These are phyloP conservation scores for Trissolcus japonicus DNA, from an alignment of 2,888 invertebrate species.

Conservation along the genomic window DNA sequence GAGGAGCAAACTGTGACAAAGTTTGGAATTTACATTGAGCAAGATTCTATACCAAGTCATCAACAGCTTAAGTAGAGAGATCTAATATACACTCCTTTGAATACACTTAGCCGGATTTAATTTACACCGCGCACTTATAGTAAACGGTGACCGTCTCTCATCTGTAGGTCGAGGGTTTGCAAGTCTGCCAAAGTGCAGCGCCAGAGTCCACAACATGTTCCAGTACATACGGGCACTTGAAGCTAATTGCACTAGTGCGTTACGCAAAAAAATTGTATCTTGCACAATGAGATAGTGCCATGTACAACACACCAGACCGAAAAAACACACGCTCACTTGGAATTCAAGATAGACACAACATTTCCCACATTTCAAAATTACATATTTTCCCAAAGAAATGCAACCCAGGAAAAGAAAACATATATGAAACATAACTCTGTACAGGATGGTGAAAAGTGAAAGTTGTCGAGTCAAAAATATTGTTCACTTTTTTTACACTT, in stretches of 20 bases:
- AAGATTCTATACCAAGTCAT: constrained; percentile 42
- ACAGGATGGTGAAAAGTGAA: too few relatives aligned
- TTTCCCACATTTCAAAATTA: constrained; percentile 1
- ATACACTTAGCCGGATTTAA: constrained; percentile 73
- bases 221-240: constrained; percentile 63
- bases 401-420: not conserved
- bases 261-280: constrained; percentile 38
- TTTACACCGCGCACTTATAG: constrained; percentile 65
- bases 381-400: not conserved
- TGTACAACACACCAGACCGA: constrained; percentile 4
- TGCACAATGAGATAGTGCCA: constrained; percentile 9
- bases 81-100: constrained; percentile 69
- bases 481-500: too few relatives aligned
- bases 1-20: constrained; percentile 44
- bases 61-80: constrained; percentile 61
- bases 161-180: constrained; percentile 57
- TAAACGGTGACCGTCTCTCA: constrained; percentile 61
- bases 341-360: constrained; percentile 12
- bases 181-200: constrained; percentile 50
- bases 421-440: not conserved
- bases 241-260: constrained; percentile 69
- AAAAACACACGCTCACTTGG: constrained; percentile 14
- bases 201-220: constrained; percentile 49
- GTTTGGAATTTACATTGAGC: constrained; percentile 41
- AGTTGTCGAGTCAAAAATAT: too few relatives aligned